Evolutionary conservation across 1,140 invertebrate species (phyloP), one percentile per base, ranked within the genome.

Genomic region (Brachionus calyciflorus): DNA sequence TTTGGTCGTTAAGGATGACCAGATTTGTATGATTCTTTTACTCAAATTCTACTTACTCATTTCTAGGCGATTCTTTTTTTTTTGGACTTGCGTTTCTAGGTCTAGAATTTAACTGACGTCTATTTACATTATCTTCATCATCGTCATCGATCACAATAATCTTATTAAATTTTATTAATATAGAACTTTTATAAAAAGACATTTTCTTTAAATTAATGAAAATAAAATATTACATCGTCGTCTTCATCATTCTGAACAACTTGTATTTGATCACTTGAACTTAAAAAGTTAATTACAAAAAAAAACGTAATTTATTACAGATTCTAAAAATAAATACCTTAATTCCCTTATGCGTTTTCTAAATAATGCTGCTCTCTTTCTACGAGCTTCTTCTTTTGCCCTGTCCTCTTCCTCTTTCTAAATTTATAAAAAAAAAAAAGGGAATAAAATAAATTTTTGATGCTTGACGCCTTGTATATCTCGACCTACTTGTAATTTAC

Each of bases 151-250:
- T 65, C 12, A 65, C 41, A 12, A 65, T 65, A 5, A 65, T 44
- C 60, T 65, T 65, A 12, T 65, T 44, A 44, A 65, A 41, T 10
- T 65, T 65, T 24, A n/a, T 21, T 12, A 41, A 12, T 44, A 65
- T 17, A 44, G 9, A 44, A 65, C 55, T 60, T 7, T 37, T 60
- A 60, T 10, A 60, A 17, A 6, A 33, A 19, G n/a, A 5, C 10
- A 60, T 6, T 5, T 17, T n/a, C 30, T 37, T 60, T 19, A 37
- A 37, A 37, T 60, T 60, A 37, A 33, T 33, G 1, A 21, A 60
- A n/a, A 65, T 44, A 44, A 24, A 46, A 65, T 30, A 19, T 65
- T 44, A 65, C 60, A 65, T 65, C 60, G 44, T 41, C 19, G 21
- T 65, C 60, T 40, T 37, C 37, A 19, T 14, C 41, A 26, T 26